Conservation (phyloP, 2,888 invertebrate genomes). For the Plagodis dolabraria region DNA sequence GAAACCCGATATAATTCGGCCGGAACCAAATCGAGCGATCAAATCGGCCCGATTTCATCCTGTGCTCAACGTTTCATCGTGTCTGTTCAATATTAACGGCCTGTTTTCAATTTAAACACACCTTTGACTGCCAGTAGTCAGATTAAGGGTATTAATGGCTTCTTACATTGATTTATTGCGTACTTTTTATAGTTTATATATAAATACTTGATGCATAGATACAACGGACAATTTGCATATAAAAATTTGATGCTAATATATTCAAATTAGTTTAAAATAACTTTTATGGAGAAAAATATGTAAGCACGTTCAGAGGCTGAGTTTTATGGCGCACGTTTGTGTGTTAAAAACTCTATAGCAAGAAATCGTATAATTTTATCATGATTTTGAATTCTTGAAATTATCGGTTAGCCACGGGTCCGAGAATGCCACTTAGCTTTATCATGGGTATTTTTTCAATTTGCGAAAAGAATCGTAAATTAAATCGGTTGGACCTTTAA, state of each 20-base stretch:
- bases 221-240: constrained; percentile 13
- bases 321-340: not conserved
- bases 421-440: constrained; percentile 16
- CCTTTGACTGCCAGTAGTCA: constrained; percentile 30
- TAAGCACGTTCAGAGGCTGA: not conserved
- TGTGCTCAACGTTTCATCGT: constrained; percentile 13
- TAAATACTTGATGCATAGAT: constrained; percentile 9
- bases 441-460: constrained; percentile 16
- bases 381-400: constrained; percentile 8
- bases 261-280: constrained; percentile 10
- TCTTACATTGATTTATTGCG: constrained; percentile 31
- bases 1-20: constrained; percentile 20
- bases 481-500: constrained; percentile 24
- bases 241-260: constrained; percentile 13
- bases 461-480: constrained; percentile 15
- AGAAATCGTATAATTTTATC: not conserved
- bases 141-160: constrained; percentile 13
- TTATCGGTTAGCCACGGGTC: constrained; percentile 21
- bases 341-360: constrained; percentile 1
- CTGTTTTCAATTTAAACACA: constrained; percentile 30
- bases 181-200: constrained; percentile 15
- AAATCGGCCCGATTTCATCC: constrained; percentile 23
- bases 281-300: constrained; percentile 4
- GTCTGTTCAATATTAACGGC: constrained; percentile 22
- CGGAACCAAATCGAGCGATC: constrained; percentile 28